Evolutionary conservation across 2,888 invertebrate species (phyloP).

Genomic region (Dolichopus griseipennis): DNA sequence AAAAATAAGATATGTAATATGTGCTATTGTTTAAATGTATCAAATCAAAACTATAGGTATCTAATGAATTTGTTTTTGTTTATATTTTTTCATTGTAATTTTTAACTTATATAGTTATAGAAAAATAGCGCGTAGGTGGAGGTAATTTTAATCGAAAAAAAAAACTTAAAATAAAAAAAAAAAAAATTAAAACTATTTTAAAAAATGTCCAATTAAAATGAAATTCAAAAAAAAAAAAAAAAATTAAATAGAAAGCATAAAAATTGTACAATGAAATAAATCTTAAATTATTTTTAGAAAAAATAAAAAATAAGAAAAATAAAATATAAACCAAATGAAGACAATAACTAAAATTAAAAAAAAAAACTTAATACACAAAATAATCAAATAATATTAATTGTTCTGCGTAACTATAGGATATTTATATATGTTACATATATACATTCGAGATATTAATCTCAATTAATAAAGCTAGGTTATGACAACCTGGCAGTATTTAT

Average conservation of each 20-base stretch:
- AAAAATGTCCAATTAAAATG: conserved; percentile 1
- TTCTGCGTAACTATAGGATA: too few relatives aligned
- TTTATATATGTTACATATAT: too few relatives aligned
- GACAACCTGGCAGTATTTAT: too few relatives aligned
- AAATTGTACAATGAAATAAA: neutral
- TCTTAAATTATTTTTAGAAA: conserved; percentile 4
- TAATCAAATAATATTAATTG: too few relatives aligned
- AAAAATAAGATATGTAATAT: neutral
- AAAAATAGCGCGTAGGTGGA: neutral
- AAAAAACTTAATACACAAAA: too few relatives aligned
- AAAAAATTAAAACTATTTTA: neutral
- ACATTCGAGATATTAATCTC: too few relatives aligned
- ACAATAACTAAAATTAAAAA: too few relatives aligned
- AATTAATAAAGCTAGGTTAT: too few relatives aligned
- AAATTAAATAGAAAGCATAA: neutral
- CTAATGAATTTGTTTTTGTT: neutral
- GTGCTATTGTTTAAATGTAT: neutral
- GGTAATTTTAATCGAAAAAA: conserved; percentile 5
- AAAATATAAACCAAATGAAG: neutral
- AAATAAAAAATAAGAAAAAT: neutral
- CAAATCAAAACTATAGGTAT: neutral
- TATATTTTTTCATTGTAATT: neutral
- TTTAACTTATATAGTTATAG: neutral
- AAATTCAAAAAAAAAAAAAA: neutral
- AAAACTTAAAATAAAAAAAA: conserved; percentile 1